Conservation (phyloP, 2,797 vertebrate genomes). For the Pachyuromys duprasi region DNA sequence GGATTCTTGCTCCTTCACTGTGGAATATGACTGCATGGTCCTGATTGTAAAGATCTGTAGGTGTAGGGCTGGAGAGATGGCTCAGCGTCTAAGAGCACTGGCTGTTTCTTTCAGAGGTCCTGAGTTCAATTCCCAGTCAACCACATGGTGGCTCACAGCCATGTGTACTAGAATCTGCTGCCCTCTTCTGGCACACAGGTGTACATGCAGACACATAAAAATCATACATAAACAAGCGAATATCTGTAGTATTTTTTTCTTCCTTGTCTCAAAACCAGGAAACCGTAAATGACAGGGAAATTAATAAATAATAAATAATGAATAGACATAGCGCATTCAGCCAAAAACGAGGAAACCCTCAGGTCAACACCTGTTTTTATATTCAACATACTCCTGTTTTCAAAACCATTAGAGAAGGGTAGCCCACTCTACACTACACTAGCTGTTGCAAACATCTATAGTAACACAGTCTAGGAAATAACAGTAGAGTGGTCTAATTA, state of each 20-base stretch:
- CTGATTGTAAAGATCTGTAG: neutral
- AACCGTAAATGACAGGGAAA: neutral
- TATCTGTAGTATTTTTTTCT: no score
- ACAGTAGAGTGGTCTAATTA: neutral
- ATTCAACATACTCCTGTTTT: neutral
- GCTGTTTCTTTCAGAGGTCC: no score
- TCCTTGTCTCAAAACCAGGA: neutral
- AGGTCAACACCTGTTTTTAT: neutral
- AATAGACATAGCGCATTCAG: neutral
- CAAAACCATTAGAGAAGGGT: neutral
- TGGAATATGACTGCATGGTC: neutral
- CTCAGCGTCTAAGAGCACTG: no score
- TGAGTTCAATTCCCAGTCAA: no score
- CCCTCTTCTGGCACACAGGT: no score
- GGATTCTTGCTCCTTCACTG: neutral
- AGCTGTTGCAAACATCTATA: constrained; percentile 33
- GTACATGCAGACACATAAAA: no score
- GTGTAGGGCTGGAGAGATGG: no score
- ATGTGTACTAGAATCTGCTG: no score
- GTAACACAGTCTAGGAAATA: constrained; percentile 8
- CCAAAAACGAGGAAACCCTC: neutral
- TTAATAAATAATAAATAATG: neutral
- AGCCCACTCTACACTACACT: neutral
- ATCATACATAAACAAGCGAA: no score
- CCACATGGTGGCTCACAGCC: no score